Base-by-base conservation (phyloP, 2,888 invertebrate species). In the Holacanthella duospinosa region DNA sequence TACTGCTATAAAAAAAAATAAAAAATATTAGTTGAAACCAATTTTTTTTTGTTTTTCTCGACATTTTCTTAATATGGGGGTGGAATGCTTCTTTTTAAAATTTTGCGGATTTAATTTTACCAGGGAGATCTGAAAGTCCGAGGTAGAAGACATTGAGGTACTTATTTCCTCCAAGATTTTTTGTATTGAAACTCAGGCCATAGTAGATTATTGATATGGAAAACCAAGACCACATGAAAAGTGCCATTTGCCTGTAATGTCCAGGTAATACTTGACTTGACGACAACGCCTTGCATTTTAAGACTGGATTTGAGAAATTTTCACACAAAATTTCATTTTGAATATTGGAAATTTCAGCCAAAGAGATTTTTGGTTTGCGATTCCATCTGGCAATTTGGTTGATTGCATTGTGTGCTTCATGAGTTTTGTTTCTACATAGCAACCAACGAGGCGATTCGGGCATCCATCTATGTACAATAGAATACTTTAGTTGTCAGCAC, bases 381-480 rank as follows among this genome's bases (percentile, higher is more conserved):
- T 71, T 72, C 70, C 68, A 70, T 66, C 63, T 68, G 28, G 72
- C 69, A 57, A 71, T 71, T 60, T 68, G 57, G 12, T 68, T 64
- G 29, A 72, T 68, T 2, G 68, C 71, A 58, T 64, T 60, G 12
- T 67, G 62, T 0, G 72, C 70, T 21, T 71, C 68, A 16, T 62
- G 58, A n/a, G 64, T 64, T 61, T 60, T 65, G 9, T 66, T 68
- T 16, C 65, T 60, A 25, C 64, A 64, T n/a, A 72, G 66, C 9
- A 72, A 64, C 66, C 66, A 72, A 0, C 71, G 64, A 0, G 72
- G 72, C 29, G 66, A 66, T 61, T 72, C 72, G 9, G 72, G 71
- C 24, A 72, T 54, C 53, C 65, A 70, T 6, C 70, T 70, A 29
- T n/a, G n/a, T n/a, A n/a, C n/a, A n/a, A n/a, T n/a, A n/a, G n/a